Percentiles rank a stretch among this genome's conserved stretches.
These are phyloP conservation scores for Amblyopsis rosae DNA, from an alignment of 2,113 vertebrate genomes.

Conservation along the genomic window DNA sequence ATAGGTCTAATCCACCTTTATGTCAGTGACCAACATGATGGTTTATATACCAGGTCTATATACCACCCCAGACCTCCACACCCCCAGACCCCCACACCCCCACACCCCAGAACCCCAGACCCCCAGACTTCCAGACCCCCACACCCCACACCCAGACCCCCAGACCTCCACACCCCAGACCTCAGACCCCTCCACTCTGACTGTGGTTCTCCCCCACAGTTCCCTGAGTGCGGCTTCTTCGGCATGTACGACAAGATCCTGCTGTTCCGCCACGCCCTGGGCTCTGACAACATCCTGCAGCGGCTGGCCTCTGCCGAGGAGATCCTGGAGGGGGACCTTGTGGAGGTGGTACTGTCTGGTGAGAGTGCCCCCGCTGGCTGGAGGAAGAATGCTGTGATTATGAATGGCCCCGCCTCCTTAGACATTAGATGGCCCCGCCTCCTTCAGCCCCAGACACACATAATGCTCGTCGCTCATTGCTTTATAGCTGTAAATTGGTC, in stretches of 20 bases:
- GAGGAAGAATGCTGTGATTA: neutral
- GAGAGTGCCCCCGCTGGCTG: slow-evolving; percentile 10
- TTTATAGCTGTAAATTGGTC: too few species aligned
- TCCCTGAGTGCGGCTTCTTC: slow-evolving; percentile 92
- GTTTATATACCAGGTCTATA: too few species aligned
- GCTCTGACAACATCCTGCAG: slow-evolving; percentile 90
- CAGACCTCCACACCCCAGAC: neutral
- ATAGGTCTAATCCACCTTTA: too few species aligned
- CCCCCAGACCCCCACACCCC: neutral
- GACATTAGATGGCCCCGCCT: too few species aligned
- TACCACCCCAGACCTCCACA: too few species aligned
- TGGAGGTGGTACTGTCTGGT: slow-evolving; percentile 92
- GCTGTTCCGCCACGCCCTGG: slow-evolving; percentile 90
- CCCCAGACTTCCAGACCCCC: neutral
- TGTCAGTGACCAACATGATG: too few species aligned
- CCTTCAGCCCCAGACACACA: too few species aligned
- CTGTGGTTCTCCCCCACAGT: slow-evolving; percentile 72
- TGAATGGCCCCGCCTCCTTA: neutral
- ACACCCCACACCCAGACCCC: neutral
- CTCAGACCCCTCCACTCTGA: too few species aligned
- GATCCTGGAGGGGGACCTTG: slow-evolving; percentile 89
- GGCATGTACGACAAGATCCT: slow-evolving; percentile 95
- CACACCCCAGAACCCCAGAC: neutral
- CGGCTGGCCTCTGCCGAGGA: slow-evolving; percentile 85
- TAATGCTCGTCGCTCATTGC: too few species aligned